phyloP scores from a whole-genome alignment of 2,113 vertebrate genomes.

The Sorex araneus region DNA sequence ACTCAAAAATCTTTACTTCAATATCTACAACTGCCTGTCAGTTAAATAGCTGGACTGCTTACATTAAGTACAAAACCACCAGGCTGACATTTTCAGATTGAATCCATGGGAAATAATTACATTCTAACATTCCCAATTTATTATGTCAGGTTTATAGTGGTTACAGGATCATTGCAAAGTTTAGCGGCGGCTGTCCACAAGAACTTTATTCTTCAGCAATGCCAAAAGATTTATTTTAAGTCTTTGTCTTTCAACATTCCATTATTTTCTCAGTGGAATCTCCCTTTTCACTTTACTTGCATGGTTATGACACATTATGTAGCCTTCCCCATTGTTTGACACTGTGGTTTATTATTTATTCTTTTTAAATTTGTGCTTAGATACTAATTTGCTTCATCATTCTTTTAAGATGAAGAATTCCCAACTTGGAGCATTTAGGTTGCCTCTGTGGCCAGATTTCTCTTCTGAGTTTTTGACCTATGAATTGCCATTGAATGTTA shows the following conservation, averaged over 20 bases:
- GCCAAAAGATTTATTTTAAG: not conserved
- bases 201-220: not conserved
- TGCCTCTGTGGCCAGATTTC: not conserved
- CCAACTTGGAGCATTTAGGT: not conserved
- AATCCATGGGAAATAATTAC: slow-evolving; percentile 74
- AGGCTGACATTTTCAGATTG: slow-evolving; percentile 73
- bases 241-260: not conserved
- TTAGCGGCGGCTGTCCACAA: slow-evolving; percentile 31
- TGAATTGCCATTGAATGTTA: too few species aligned
- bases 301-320: not conserved
- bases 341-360: not conserved
- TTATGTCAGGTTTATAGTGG: slow-evolving; percentile 69
- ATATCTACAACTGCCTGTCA: slow-evolving; percentile 42
- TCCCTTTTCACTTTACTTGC: not conserved
- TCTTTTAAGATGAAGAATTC: not conserved
- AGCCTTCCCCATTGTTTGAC: not conserved
- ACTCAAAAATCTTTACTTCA: slow-evolving; percentile 18
- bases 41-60: slow-evolving; percentile 15
- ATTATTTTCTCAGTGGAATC: slow-evolving; percentile 28
- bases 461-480: not conserved
- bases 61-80: slow-evolving; percentile 44
- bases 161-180: slow-evolving; percentile 68
- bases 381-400: not conserved
- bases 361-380: not conserved
- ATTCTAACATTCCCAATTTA: slow-evolving; percentile 72